A percentile compares a stretch with the other conserved stretches of the same genome.
Evolutionary conservation across 2,113 vertebrate species (phyloP).

Genomic region (Addax nasomaculatus): DNA sequence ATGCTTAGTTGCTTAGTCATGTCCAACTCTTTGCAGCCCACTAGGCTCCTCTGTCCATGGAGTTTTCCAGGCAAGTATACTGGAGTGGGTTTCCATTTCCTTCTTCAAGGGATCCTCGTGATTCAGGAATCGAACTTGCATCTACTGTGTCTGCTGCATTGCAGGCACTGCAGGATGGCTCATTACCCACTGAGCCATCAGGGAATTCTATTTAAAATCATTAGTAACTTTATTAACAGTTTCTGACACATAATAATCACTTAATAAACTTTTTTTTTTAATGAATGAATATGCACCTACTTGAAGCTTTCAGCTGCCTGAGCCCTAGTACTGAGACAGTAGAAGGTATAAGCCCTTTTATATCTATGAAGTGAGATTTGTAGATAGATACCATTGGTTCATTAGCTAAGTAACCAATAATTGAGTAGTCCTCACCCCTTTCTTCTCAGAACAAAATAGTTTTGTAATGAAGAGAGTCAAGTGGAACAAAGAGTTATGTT

Average conservation of each 20-base stretch:
- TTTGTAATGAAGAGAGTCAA: slow-evolving; percentile 7
- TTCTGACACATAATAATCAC: neutral
- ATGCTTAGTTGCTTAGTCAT: neutral
- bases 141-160: neutral
- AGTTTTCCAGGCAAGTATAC: neutral
- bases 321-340: neutral
- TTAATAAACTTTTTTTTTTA: neutral
- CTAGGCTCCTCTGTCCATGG: neutral
- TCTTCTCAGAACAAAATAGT: neutral
- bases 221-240: neutral
- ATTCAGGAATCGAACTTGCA: neutral
- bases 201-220: neutral
- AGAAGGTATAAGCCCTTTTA: neutral
- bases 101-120: neutral
- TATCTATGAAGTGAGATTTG: neutral
- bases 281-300: neutral
- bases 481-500: neutral
- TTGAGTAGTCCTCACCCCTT: neutral
- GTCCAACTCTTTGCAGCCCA: neutral
- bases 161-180: neutral
- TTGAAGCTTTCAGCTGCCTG: neutral
- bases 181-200: neutral
- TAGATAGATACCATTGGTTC: neutral
- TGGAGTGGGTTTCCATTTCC: neutral
- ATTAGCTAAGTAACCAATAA: slow-evolving; percentile 19